Conservation (phyloP, 1,140 invertebrate genomes). For the Temnothorax curvispinosus region DNA sequence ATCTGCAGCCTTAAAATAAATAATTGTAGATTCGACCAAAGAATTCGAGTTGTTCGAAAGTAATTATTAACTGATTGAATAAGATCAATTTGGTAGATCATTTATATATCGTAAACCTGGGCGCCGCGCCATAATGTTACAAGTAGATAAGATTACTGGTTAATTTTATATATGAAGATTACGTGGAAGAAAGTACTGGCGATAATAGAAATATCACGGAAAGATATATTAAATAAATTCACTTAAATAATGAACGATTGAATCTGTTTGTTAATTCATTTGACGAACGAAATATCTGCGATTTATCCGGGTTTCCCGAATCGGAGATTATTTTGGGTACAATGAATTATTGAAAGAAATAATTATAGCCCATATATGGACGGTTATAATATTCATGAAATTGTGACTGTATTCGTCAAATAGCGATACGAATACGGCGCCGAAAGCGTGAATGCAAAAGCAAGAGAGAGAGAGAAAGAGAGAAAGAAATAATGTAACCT, state of each 20-base stretch:
- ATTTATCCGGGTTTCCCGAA: slow-evolving; percentile 11
- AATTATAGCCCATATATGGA: not conserved
- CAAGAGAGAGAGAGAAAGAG: not conserved
- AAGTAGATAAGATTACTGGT: not conserved
- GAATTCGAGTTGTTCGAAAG: not conserved
- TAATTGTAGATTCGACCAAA: not conserved
- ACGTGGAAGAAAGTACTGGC: not conserved
- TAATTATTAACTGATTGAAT: not conserved
- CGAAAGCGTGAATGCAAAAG: not conserved
- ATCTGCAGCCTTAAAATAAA: not conserved
- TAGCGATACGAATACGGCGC: not conserved
- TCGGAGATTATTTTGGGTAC: not conserved
- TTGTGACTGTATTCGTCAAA: not conserved
- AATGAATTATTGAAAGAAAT: slow-evolving; percentile 23
- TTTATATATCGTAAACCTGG: not conserved
- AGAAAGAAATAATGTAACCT: not conserved
- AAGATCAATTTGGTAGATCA: not conserved
- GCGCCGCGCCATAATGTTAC: not conserved
- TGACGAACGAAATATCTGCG: not conserved
- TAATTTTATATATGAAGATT: not conserved
- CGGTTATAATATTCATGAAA: not conserved
- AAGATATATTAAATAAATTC: not conserved
- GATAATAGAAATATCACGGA: not conserved
- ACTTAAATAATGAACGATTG: not conserved
- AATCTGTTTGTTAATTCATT: not conserved